Evolutionary conservation across 2,888 invertebrate species (phyloP), one percentile per base, ranked within the genome.

Genomic region (Tuberolachnus salignus): DNA sequence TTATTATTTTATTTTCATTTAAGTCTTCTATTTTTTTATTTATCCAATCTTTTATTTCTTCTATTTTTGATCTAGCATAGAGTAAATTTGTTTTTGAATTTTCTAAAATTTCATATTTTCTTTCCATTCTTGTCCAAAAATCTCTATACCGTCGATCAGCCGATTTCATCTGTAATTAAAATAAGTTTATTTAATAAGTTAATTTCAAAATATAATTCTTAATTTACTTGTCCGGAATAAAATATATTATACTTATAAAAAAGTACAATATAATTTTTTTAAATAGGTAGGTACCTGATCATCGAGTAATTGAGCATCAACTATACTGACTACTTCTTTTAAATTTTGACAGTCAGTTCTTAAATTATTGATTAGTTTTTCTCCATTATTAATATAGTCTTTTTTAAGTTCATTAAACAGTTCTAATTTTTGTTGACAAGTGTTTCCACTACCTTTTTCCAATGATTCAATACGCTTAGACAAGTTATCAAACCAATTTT

Each of bases 221-320:
- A 55, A 55, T 21, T 9, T 21, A 55, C 21, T 21, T 55, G 1
- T 10, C 21, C 19, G n/a, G 51, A 78, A 57, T 63, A 80, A 67
- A 80, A 59, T 57, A 21, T 64, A 19, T 44, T 55, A 46, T 46
- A 11, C 10, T 44, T 44, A 10, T 34, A 34, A 34, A 3, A 34
- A 34, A 34, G 10, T 19, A 9, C 4, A 34, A 14, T 61, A 42
- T 14, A 21, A 11, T 6, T 34, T 34, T 4, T 34, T 4, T 34
- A 34, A 34, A 34, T 34, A 34, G 6, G 1, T n/a, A 72, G 11
- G 84, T 84, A 89, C 89, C 86, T 94, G 94, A 85, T 95, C 95
- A 84, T 95, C 94, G 1, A 95, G 91, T 87, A 95, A 95, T 84
- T 95, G 94, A 0, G 93, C 92, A 84, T 95, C 95, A 82, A 95